phyloP scores from a whole-genome alignment of 2,888 invertebrate species.

The Leucoma salicis region DNA sequence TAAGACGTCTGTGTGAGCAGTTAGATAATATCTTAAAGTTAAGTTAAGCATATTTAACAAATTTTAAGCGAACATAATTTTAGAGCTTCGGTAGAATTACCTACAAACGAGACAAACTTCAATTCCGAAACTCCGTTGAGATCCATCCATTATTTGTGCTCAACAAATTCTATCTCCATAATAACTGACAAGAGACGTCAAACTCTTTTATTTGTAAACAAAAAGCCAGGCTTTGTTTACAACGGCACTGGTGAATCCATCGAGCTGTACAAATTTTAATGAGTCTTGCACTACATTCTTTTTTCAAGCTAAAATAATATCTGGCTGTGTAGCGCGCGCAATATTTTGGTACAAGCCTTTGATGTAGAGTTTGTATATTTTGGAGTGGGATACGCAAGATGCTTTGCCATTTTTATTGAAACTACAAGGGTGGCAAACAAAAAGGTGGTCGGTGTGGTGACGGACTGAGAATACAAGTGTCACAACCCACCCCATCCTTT shows the following conservation, averaged over 20 bases:
- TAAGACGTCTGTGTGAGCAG: no score
- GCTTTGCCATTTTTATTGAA: no score
- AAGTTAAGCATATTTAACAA: no score
- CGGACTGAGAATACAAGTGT: no score
- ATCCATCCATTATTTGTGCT: constrained; percentile 7
- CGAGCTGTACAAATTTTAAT: constrained; percentile 68
- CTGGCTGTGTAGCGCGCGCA: constrained; percentile 6
- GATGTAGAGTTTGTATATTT: constrained; percentile 2
- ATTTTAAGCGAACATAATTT: no score
- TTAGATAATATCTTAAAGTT: no score
- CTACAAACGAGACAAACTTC: no score
- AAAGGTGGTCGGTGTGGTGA: no score
- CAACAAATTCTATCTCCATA: constrained; percentile 15
- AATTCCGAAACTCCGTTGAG: not conserved
- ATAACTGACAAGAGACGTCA: constrained; percentile 8
- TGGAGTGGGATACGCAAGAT: no score
- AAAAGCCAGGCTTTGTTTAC: constrained; percentile 38
- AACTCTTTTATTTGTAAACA: constrained; percentile 18
- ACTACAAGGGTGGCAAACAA: no score
- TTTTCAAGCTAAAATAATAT: constrained; percentile 10
- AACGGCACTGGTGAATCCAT: constrained; percentile 53
- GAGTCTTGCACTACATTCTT: constrained; percentile 48
- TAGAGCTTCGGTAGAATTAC: no score
- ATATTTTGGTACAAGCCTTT: constrained; percentile 16
- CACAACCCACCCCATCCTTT: no score